Evolutionary conservation across 2,113 vertebrate species (phyloP).

Genomic region (Microtus oregoni): DNA sequence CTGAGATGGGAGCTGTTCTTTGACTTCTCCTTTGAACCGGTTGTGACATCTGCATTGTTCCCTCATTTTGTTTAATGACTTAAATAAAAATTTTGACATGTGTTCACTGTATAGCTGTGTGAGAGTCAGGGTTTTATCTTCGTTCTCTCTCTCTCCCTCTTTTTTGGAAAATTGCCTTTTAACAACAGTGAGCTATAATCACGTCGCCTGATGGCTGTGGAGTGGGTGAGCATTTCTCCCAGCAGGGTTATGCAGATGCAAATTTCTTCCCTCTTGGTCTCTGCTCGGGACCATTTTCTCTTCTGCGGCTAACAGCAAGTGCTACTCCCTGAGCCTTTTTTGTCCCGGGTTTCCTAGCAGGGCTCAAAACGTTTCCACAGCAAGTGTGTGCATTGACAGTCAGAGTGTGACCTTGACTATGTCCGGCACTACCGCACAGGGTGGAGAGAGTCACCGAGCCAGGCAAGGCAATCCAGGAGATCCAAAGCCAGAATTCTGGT

Average conservation of each 20-base stretch:
- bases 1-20: neutral
- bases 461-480: neutral
- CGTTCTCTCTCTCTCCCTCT: neutral
- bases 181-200: slow-evolving; percentile 64
- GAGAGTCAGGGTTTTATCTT: slow-evolving; percentile 49
- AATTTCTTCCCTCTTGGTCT: slow-evolving; percentile 25
- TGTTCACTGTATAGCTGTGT: slow-evolving; percentile 46
- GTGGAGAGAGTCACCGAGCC: neutral
- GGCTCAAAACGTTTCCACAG: neutral
- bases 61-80: slow-evolving; percentile 64
- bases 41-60: slow-evolving; percentile 58
- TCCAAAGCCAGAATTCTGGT: neutral
- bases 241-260: neutral
- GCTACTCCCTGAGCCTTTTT: neutral
- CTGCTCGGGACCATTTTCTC: neutral
- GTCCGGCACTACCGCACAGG: neutral
- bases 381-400: neutral
- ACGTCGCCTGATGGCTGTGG: neutral
- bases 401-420: neutral
- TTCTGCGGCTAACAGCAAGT: neutral
- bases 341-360: neutral
- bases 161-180: slow-evolving; percentile 28
- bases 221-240: neutral
- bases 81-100: slow-evolving; percentile 64
- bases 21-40: slow-evolving; percentile 55